Conservation (phyloP, 2,888 invertebrate genomes). For the Sabatieria punctata region DNA sequence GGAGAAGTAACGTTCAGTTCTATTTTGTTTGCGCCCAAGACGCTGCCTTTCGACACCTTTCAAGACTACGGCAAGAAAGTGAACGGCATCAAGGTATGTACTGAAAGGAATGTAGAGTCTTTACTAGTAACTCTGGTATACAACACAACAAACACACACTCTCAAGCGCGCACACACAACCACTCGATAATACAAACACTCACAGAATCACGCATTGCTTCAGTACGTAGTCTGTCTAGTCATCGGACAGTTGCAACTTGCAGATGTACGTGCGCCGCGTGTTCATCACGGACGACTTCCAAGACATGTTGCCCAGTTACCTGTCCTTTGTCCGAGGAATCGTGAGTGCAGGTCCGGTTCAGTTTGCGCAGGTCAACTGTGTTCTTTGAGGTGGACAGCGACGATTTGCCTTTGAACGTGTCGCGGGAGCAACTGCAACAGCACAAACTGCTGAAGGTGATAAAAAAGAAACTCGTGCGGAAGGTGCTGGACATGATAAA, state of each 20-base stretch:
- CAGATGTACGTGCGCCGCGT: constrained; percentile 84
- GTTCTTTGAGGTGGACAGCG: constrained; percentile 56
- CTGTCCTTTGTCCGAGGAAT: constrained; percentile 85
- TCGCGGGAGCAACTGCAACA: constrained; percentile 95
- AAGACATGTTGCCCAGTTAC: constrained; percentile 97
- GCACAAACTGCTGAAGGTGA: constrained; percentile 92
- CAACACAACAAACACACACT: too few relatives aligned
- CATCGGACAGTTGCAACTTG: too few relatives aligned
- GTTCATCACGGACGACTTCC: constrained; percentile 98
- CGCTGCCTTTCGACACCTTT: constrained; percentile 79
- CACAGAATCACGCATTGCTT: too few relatives aligned
- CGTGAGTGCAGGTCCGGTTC: too few relatives aligned
- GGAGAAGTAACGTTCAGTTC: constrained; percentile 98
- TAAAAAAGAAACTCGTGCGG: constrained; percentile 92
- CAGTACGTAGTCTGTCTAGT: too few relatives aligned
- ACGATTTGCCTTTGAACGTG: constrained; percentile 93
- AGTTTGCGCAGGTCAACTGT: too few relatives aligned
- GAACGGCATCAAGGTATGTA: constrained; percentile 65
- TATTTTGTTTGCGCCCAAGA: constrained; percentile 74
- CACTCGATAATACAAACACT: too few relatives aligned
- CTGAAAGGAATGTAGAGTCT: too few relatives aligned
- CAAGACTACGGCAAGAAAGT: constrained; percentile 83
- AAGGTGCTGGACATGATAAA: constrained; percentile 95
- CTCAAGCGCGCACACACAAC: too few relatives aligned
- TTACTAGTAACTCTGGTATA: too few relatives aligned